Evolutionary conservation across 2,797 vertebrate genomes (phyloP).

Genomic region (Cryptoblepharus egeriae): DNA sequence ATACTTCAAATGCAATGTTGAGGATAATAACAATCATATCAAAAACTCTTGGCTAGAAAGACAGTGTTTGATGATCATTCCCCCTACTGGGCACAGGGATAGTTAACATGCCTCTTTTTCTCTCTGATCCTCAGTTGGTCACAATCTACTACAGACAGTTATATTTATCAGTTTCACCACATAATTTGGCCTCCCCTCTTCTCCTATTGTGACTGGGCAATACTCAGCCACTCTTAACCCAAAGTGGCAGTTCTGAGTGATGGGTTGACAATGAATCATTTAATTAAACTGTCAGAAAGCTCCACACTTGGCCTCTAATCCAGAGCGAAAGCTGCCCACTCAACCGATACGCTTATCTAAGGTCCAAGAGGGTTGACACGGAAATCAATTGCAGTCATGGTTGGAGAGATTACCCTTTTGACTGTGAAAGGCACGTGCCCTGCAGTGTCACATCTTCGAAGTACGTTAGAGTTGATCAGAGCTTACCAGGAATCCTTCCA

Average conservation of each 20-base stretch:
- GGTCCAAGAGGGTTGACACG: slow-evolving; percentile 58
- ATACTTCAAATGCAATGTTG: not conserved
- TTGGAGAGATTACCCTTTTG: slow-evolving; percentile 55
- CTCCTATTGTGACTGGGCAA: slow-evolving; percentile 43
- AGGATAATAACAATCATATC: not conserved
- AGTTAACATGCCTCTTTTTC: slow-evolving; percentile 34
- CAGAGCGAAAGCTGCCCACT: slow-evolving; percentile 56
- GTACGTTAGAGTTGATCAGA: slow-evolving; percentile 56
- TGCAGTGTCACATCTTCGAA: slow-evolving; percentile 23
- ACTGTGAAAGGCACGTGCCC: slow-evolving; percentile 52
- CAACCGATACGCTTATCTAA: slow-evolving; percentile 64
- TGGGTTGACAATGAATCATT: slow-evolving; percentile 64
- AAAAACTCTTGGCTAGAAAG: not conserved
- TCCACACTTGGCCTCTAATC: slow-evolving; percentile 57
- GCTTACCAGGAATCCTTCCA: slow-evolving; percentile 46
- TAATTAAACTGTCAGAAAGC: slow-evolving; percentile 76
- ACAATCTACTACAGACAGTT: slow-evolving; percentile 62
- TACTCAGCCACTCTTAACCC: slow-evolving; percentile 48
- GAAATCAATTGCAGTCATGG: slow-evolving; percentile 55
- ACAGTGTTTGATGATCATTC: not conserved
- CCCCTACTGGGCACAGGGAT: not conserved
- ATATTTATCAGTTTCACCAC: slow-evolving; percentile 58
- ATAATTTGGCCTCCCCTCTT: slow-evolving; percentile 48
- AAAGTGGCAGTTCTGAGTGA: slow-evolving; percentile 58
- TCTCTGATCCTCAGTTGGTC: slow-evolving; percentile 23